Evolutionary conservation across 1,140 invertebrate genomes (phyloP).

Genomic region (Drosophila biarmipes): DNA sequence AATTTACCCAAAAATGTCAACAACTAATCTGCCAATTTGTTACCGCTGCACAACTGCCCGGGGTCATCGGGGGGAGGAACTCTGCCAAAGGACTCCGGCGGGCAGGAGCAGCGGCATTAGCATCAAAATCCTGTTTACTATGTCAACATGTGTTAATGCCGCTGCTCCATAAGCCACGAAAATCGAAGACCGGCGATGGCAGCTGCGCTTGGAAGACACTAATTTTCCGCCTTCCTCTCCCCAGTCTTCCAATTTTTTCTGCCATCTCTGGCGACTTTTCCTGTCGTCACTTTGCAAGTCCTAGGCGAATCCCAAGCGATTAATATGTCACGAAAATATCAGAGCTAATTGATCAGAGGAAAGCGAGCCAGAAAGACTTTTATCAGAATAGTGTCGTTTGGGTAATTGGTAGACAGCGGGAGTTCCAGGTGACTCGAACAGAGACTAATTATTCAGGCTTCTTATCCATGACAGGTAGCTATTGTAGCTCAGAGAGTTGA

Average conservation of each 20-base stretch:
- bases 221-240: constrained; percentile 7
- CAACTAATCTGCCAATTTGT: constrained; percentile 82
- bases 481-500: not conserved
- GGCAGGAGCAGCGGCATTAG: constrained; percentile 40
- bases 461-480: constrained; percentile 1
- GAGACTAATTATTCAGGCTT: constrained; percentile 48
- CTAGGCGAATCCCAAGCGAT: constrained; percentile 52
- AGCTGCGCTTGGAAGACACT: constrained; percentile 30
- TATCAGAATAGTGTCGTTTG: constrained; percentile 7
- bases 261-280: constrained; percentile 50
- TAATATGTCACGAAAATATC: constrained; percentile 79
- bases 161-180: constrained; percentile 51
- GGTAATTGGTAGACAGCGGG: constrained; percentile 26
- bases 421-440: constrained; percentile 3
- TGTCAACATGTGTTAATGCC: constrained; percentile 83
- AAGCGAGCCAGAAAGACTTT: constrained; percentile 25
- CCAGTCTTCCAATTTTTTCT: constrained; percentile 39
- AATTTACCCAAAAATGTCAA: constrained; percentile 80
- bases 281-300: constrained; percentile 48
- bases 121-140: constrained; percentile 81
- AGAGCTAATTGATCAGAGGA: constrained; percentile 77
- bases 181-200: constrained; percentile 66
- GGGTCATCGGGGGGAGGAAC: constrained; percentile 17
- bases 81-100: constrained; percentile 13
- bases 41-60: constrained; percentile 45